Evolutionary conservation across 2,797 vertebrate species (phyloP).

Genomic region (Sebastes jordani): DNA sequence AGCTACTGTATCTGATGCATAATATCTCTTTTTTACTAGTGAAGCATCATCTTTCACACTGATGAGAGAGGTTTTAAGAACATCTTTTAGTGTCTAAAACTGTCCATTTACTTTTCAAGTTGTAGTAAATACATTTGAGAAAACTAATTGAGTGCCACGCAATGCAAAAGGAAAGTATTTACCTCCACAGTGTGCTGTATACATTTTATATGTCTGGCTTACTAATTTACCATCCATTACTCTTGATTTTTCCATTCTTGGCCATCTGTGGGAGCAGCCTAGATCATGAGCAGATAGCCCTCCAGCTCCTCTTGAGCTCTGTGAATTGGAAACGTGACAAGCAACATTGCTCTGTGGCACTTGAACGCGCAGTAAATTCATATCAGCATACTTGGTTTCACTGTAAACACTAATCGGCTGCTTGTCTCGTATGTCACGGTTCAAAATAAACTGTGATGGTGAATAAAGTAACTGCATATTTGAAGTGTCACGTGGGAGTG

Average conservation of each 20-base stretch:
- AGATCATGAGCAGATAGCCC: conserved; percentile 34
- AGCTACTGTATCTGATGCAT: conserved; percentile 1
- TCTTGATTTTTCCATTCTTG: background rate
- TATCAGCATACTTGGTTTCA: background rate
- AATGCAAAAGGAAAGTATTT: background rate
- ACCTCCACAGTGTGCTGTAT: background rate
- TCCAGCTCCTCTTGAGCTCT: conserved; percentile 21
- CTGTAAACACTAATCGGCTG: background rate
- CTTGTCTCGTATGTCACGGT: background rate
- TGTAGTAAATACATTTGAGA: background rate
- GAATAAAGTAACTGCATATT: background rate
- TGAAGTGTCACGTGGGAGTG: background rate
- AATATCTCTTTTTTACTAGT: background rate
- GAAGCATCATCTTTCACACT: background rate
- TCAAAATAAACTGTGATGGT: background rate
- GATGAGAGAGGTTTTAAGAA: background rate
- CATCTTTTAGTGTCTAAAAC: background rate
- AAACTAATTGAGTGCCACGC: background rate
- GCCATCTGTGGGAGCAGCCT: conserved; percentile 38
- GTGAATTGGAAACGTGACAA: conserved; percentile 15
- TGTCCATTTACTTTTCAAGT: background rate
- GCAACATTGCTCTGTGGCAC: background rate
- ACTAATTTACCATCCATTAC: background rate
- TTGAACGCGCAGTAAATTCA: background rate
- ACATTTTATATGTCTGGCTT: background rate